Evolutionary conservation across 2,113 vertebrate species (phyloP).

Genomic region (Lasiurus cinereus): DNA sequence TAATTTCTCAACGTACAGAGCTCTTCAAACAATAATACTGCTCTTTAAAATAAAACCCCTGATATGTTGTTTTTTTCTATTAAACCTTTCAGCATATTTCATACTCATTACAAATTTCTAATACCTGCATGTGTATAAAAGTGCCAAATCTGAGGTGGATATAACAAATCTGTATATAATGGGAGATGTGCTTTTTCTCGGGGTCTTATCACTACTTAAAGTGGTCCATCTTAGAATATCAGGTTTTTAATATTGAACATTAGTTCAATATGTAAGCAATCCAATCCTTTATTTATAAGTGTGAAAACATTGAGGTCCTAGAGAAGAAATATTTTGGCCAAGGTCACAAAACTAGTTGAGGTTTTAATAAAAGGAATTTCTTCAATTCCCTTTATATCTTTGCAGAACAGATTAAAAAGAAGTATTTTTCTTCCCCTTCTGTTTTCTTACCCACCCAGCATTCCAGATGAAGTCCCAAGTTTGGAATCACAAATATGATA

Average conservation of each 20-base stretch:
- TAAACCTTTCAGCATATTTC: background rate
- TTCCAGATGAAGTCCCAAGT: background rate
- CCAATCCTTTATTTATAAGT: slow-evolving; percentile 32
- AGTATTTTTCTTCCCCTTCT: slow-evolving; percentile 2
- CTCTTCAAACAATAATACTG: background rate
- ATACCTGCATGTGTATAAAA: background rate
- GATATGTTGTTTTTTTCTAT: background rate
- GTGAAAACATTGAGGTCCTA: slow-evolving; percentile 29
- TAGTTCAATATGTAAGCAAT: background rate
- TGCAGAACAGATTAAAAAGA: slow-evolving; percentile 59
- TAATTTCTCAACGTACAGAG: background rate
- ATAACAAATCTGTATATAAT: background rate
- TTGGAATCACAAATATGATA: slow-evolving; percentile 3
- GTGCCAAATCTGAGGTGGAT: background rate
- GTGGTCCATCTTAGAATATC: background rate
- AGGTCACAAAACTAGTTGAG: slow-evolving; percentile 21
- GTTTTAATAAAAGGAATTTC: slow-evolving; percentile 15
- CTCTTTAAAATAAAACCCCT: background rate
- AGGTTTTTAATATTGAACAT: slow-evolving; percentile 37
- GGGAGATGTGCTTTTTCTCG: background rate
- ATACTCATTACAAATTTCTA: slow-evolving; percentile 11
- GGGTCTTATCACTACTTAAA: background rate
- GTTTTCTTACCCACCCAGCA: background rate
- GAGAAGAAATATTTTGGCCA: slow-evolving; percentile 23
- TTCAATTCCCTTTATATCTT: slow-evolving; percentile 61